phyloP scores from a whole-genome alignment of 2,113 vertebrate species.

The Coptodon rendalli region DNA sequence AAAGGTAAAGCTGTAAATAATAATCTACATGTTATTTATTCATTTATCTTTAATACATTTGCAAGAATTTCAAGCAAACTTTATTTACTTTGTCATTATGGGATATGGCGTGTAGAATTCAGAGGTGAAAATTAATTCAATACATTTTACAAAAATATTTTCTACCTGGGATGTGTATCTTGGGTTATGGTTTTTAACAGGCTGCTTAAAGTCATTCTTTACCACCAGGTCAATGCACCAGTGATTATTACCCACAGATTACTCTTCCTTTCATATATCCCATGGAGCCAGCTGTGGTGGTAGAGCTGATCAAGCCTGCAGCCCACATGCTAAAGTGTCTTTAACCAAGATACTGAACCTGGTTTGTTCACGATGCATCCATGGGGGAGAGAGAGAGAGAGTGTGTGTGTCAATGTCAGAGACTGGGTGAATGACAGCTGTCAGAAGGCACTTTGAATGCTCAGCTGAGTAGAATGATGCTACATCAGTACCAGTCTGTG shows the following conservation, averaged over 20 bases:
- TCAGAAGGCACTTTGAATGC: neutral
- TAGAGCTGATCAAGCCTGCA: neutral
- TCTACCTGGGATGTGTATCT: neutral
- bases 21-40: neutral
- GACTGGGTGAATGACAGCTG: neutral
- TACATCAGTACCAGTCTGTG: neutral
- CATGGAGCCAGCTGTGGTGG: neutral
- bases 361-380: accelerated
- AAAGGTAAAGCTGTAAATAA: neutral
- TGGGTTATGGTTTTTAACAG: neutral
- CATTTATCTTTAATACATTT: neutral
- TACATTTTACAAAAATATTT: neutral
- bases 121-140: neutral
- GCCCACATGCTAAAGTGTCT: neutral
- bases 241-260: neutral
- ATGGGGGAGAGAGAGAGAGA: neutral
- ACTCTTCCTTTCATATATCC: neutral
- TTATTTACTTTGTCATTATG: neutral
- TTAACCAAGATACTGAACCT: neutral
- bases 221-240: neutral
- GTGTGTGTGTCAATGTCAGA: neutral
- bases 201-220: neutral
- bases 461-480: neutral
- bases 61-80: neutral
- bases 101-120: neutral